Base-by-base conservation (phyloP, 2,113 vertebrate species). In the Peromyscus polionotus region DNA sequence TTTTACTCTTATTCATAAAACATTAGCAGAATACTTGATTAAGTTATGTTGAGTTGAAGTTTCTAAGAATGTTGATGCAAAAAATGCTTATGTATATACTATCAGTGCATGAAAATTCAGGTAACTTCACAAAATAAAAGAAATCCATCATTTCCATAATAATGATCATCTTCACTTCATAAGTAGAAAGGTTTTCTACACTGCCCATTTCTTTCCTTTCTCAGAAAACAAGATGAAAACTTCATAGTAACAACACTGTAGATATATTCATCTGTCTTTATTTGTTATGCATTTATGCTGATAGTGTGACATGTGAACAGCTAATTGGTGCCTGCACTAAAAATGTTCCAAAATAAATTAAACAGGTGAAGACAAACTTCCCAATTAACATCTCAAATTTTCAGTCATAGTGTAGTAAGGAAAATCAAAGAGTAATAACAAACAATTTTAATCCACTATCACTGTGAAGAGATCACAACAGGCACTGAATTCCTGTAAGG, bases 281-380 rank as follows among this genome's bases (percentile, higher is more conserved):
- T 67, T 88, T 87, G 5, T 59, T 89, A 94, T 45, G 2, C 13
- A 10, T 65, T 67, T 67, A 67, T 67, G 28, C 12, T 67, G 28
- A 31, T 33, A 84, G 10, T 85, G 4, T 94, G 42, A 88, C 70
- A 61, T 70, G 63, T 72, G 20, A 12, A 80, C 88, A 67, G 33
- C 22, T 92, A 63, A 94, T 84, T 83, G 94, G 54, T 81, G 90
- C 20, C 28, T 76, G 26, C 65, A 65, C 28, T 90, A 86, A 2
- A 77, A 93, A 95, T 54, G 26, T 83, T 70, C 14, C 22, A 94
- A 94, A 91, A 90, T 68, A 86, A 73, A 89, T 70, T 96, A n/a
- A 94, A 77, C 63, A 68, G 7, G 4, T 91, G 54, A 95, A 89
- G 16, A 88, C 17, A 86, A 20, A 90, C 48, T 93, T 95, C 1